These are phyloP conservation scores for Hoplostethus mediterraneus DNA, from an alignment of 2,797 vertebrate species.

Conservation along the genomic window DNA sequence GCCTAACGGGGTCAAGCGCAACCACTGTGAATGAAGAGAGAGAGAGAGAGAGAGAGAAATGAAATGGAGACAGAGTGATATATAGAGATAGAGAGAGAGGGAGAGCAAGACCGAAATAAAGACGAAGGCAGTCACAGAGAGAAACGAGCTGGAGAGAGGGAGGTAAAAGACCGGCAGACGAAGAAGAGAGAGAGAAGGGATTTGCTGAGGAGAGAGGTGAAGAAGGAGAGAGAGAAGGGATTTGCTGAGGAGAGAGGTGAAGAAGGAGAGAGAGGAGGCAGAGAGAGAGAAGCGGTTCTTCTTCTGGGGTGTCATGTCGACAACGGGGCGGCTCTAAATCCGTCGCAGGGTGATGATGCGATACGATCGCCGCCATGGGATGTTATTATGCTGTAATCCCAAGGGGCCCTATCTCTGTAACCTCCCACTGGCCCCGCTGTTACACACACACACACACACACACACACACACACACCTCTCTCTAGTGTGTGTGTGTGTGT, in stretches of 20 bases:
- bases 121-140: neutral
- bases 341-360: conserved; percentile 44
- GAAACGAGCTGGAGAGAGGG: conserved; percentile 14
- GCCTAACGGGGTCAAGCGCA: neutral
- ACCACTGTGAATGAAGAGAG: neutral
- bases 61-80: too few species aligned
- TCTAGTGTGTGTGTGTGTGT: conserved; percentile 16
- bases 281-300: neutral
- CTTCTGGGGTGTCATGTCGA: conserved; percentile 31
- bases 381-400: conserved; percentile 58
- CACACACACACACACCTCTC: neutral
- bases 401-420: conserved; percentile 43
- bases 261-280: conserved; percentile 11
- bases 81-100: conserved; percentile 7
- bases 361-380: conserved; percentile 48
- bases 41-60: neutral
- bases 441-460: conserved; percentile 30
- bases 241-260: neutral
- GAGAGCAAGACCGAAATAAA: too few species aligned
- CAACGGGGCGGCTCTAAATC: conserved; percentile 48
- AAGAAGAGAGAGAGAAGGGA: neutral
- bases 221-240: neutral
- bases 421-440: conserved; percentile 57
- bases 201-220: neutral
- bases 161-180: conserved; percentile 10